phyloP scores from a whole-genome alignment of 2,113 vertebrate genomes.

The Takifugu bimaculatus region DNA sequence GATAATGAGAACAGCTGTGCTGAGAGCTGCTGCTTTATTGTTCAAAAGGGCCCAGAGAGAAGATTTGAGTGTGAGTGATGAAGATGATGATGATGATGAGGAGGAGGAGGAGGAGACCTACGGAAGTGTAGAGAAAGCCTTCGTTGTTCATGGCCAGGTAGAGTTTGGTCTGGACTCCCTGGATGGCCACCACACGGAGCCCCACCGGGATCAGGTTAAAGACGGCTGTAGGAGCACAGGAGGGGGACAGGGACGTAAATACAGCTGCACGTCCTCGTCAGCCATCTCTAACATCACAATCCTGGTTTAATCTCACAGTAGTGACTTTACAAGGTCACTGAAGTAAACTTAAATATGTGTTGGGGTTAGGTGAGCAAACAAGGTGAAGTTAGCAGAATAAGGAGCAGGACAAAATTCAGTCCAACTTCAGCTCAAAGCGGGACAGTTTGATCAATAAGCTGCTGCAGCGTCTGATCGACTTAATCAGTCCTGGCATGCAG shows the following conservation, averaged over 20 bases:
- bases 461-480: no score
- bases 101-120: constrained; percentile 71
- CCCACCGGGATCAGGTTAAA: constrained; percentile 99
- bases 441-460: no score
- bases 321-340: constrained; percentile 40
- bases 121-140: constrained; percentile 96
- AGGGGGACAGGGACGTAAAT: constrained; percentile 7
- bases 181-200: constrained; percentile 97
- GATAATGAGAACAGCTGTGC: constrained; percentile 31
- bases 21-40: constrained; percentile 24
- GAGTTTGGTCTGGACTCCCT: constrained; percentile 97
- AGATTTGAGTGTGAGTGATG: not conserved
- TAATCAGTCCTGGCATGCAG: no score
- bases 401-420: no score
- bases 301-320: constrained; percentile 28
- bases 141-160: constrained; percentile 99
- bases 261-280: constrained; percentile 17
- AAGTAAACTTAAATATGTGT: not conserved
- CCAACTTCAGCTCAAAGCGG: not conserved
- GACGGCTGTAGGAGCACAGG: constrained; percentile 76
- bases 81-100: constrained; percentile 5
- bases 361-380: constrained; percentile 1
- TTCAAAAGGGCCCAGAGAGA: constrained; percentile 11
- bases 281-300: constrained; percentile 31
- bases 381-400: not conserved